Percentiles rank a stretch among this genome's conserved stretches.
Conservation (phyloP, 1,140 invertebrate genomes). For the Atta texana region DNA sequence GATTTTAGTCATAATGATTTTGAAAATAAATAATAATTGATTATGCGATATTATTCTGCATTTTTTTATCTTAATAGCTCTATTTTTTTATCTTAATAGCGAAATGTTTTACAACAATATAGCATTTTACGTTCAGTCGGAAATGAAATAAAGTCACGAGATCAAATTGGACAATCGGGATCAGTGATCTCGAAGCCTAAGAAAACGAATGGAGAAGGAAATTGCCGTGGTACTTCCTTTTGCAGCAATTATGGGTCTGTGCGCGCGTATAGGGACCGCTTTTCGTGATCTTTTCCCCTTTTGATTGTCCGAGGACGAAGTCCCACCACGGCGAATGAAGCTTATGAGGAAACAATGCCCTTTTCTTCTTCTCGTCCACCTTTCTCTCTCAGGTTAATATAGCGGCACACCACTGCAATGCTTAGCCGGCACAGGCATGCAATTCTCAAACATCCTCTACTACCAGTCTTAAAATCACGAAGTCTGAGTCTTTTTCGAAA, state of each 20-base stretch:
- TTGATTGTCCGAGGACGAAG: slow-evolving; percentile 35
- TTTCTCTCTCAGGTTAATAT: slow-evolving; percentile 82
- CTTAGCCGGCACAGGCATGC: slow-evolving; percentile 83
- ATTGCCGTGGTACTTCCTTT: slow-evolving; percentile 67
- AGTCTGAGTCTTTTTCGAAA: slow-evolving; percentile 43
- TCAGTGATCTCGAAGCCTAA: slow-evolving; percentile 17
- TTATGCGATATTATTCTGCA: neutral
- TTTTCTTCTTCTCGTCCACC: slow-evolving; percentile 61
- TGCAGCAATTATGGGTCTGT: slow-evolving; percentile 65
- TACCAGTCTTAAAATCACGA: slow-evolving; percentile 69
- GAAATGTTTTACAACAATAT: neutral
- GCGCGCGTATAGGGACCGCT: slow-evolving; percentile 7
- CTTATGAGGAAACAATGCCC: slow-evolving; percentile 35
- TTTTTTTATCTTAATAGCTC: neutral
- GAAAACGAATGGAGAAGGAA: slow-evolving; percentile 56
- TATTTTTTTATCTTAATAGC: neutral
- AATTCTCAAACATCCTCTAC: slow-evolving; percentile 77
- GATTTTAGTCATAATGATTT: neutral
- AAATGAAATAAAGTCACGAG: neutral
- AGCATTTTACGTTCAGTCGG: neutral
- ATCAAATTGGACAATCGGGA: slow-evolving; percentile 17
- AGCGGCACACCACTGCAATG: slow-evolving; percentile 84
- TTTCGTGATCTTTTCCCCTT: slow-evolving; percentile 58
- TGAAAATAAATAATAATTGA: neutral
- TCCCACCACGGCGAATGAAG: slow-evolving; percentile 48